Conservation (phyloP, 1,140 invertebrate genomes). For the Drosophila mayri region DNA sequence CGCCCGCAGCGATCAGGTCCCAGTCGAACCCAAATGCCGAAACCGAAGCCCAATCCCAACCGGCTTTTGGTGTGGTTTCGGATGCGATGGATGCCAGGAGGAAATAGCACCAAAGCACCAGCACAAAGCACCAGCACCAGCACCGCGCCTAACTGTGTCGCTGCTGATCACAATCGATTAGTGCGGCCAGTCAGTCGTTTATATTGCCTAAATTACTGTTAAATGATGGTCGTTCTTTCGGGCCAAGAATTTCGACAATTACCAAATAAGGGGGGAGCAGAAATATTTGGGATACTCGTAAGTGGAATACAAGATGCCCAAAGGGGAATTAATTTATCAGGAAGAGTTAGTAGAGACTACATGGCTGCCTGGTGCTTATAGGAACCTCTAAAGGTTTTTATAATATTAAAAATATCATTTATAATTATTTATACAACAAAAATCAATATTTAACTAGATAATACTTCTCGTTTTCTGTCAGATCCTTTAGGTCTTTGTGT, state of each 20-base stretch:
- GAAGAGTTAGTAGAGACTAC: not conserved
- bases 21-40: conserved; percentile 17
- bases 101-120: conserved; percentile 26
- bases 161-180: conserved; percentile 50
- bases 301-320: conserved; percentile 11
- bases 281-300: conserved; percentile 15
- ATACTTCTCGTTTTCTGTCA: not conserved
- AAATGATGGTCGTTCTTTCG: conserved; percentile 36
- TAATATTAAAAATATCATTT: not conserved
- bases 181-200: conserved; percentile 36
- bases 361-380: not conserved
- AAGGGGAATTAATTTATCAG: not conserved
- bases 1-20: conserved; percentile 46
- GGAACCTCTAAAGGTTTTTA: not conserved
- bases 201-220: conserved; percentile 45
- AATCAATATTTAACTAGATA: not conserved
- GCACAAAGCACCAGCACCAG: conserved; percentile 9
- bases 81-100: conserved; percentile 37
- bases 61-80: conserved; percentile 24
- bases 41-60: conserved; percentile 27
- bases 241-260: conserved; percentile 30
- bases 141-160: conserved; percentile 39
- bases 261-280: conserved; percentile 6
- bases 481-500: not conserved
- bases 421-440: not conserved